phyloP scores from a whole-genome alignment of 1,140 invertebrate genomes.

The Heliconius melpomene region DNA sequence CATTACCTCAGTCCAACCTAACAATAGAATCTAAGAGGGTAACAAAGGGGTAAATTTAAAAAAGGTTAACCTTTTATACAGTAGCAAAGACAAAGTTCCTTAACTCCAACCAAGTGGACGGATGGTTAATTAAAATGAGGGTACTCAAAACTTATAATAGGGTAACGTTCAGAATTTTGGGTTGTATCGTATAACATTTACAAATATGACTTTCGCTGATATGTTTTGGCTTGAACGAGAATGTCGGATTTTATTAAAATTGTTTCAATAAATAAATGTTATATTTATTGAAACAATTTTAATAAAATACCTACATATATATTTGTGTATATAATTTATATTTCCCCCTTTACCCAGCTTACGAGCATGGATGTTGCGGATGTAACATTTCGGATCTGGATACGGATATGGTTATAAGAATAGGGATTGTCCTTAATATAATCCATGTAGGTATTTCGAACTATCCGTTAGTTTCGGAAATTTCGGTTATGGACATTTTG shows the following conservation, averaged over 20 bases:
- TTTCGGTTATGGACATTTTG: too few species aligned
- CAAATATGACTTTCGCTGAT: neutral
- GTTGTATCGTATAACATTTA: neutral
- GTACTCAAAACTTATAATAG: conserved; percentile 2
- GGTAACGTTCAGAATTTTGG: conserved; percentile 8
- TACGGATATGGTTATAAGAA: too few species aligned
- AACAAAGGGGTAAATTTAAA: conserved; percentile 4
- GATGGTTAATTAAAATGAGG: conserved; percentile 9
- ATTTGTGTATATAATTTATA: neutral
- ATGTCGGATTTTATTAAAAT: neutral
- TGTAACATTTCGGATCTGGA: too few species aligned
- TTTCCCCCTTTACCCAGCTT: neutral
- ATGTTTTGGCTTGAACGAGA: neutral
- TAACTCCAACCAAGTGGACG: conserved; percentile 2
- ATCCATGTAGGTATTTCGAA: too few species aligned
- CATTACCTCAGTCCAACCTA: neutral
- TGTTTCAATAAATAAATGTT: neutral
- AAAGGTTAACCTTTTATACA: conserved; percentile 1
- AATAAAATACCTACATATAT: too few species aligned
- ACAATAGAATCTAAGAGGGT: neutral
- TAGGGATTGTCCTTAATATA: too few species aligned
- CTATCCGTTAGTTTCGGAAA: too few species aligned
- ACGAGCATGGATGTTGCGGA: neutral
- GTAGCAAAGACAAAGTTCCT: conserved; percentile 26
- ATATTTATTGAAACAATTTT: too few species aligned